Base-by-base conservation (phyloP, 2,888 invertebrate genomes). In the Ptychoptera albimana region DNA sequence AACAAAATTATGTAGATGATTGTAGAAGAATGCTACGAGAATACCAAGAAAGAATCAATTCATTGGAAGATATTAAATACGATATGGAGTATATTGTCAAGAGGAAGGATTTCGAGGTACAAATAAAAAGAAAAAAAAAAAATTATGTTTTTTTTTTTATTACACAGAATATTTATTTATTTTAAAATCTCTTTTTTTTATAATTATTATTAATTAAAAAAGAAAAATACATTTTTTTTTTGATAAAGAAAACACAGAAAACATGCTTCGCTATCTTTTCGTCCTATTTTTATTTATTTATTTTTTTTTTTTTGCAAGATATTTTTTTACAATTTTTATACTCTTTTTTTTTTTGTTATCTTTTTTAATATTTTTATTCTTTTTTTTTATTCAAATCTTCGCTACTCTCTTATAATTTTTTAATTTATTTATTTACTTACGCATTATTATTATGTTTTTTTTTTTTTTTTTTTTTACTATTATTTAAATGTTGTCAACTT, bases 81-180 rank as follows among this genome's bases (percentile, higher is more conserved):
- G 98, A 98, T 79, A 79, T 96, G 79, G 97, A 98, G 77, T 84
- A 86, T 77, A 75, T 87, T 74, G 93, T 96, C 71, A 87, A 88
- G 74, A 85, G 86, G 77, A 97, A 97, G 84, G 97, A 97, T 72
- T 82, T 81, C 71, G 92, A 96, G 91, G 94, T 96, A 84, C 77
- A 76, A 42, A 34, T 16, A 34, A 40, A 66, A 63, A 45, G 46
- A 41, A 47, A n/a, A 34, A 40, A 66, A 63, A 45, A 34, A 47
- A 37, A 37, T 7, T 37, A 38, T 38, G 8, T 38, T 38, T 15
- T 38, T 15, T 39, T 15, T 11, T 40, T 32, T 13, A 14, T 40
- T 31, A 30, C 37, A 47, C 42, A 47, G 34, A 38, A 14, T 46
- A 45, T 42, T 37, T 12, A 30, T 45, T 44, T 43, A 23, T 14